phyloP scores from a whole-genome alignment of 2,113 vertebrate genomes.

The Osmerus eperlanus region DNA sequence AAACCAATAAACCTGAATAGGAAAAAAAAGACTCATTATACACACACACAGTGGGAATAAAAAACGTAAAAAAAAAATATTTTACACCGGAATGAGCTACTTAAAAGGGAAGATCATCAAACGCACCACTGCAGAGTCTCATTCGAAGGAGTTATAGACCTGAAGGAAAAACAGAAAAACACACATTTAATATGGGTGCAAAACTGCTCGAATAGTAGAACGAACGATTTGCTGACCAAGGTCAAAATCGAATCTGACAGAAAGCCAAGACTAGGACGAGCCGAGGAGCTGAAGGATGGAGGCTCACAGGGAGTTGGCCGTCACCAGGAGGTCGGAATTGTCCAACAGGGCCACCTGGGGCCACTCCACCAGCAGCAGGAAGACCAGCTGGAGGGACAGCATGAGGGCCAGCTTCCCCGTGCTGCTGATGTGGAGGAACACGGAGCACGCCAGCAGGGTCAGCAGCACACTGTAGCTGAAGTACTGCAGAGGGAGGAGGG shows the following conservation, averaged over 20 bases:
- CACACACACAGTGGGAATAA: neutral
- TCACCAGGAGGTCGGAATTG: constrained; percentile 89
- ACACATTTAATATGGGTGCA: neutral
- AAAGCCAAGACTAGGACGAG: neutral
- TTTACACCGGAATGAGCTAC: neutral
- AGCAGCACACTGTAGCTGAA: constrained; percentile 90
- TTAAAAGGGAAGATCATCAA: constrained; percentile 12
- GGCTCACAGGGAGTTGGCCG: constrained; percentile 86
- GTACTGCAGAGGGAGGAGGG: constrained; percentile 75
- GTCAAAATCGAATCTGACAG: neutral
- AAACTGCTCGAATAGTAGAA: neutral
- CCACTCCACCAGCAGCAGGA: constrained; percentile 87
- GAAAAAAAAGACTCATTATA: constrained; percentile 20
- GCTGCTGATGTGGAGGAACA: constrained; percentile 98
- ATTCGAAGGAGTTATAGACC: constrained; percentile 46
- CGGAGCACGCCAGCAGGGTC: constrained; percentile 92
- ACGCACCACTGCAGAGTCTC: constrained; percentile 55
- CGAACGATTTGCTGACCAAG: neutral
- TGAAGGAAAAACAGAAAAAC: constrained; percentile 33
- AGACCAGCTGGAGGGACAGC: constrained; percentile 84
- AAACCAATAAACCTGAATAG: constrained; percentile 56
- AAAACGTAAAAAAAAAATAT: neutral
- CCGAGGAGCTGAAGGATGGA: neutral
- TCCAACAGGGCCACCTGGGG: constrained; percentile 86
- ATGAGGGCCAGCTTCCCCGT: constrained; percentile 90